Base-by-base conservation (phyloP, 2,113 vertebrate species). In the Marcusenius ussheri region DNA sequence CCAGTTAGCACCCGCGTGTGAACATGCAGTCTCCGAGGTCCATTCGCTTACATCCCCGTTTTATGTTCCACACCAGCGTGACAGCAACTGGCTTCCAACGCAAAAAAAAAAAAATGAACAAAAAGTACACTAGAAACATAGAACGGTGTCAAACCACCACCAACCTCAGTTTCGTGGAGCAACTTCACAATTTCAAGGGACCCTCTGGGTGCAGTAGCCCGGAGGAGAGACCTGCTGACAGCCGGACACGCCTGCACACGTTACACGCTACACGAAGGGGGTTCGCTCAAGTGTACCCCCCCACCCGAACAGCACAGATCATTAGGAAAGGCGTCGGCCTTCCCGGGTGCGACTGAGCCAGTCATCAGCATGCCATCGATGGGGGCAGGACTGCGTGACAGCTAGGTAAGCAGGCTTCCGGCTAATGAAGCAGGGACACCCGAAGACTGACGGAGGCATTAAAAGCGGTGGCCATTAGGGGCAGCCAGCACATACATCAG, bases 371-470 rank as follows among this genome's bases (percentile, higher is more conserved):
- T 74, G n/a, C 35, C 45, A 31, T 27, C 39, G 45, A 86, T 42
- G 21, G 39, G 27, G 83, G 19, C 83, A 89, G 50, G 80, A 46
- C 35, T 56, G 17, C 21, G 70, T 83, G 49, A 51, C 89, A 46
- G 51, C 89, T 24, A 87, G 56, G 35, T 51, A 50, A 74, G 84
- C 83, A 90, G 50, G 53, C 89, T 62, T 47, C n/a, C 51, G 85
- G 84, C 70, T 90, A 90, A 90, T 77, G 89, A 88, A 62, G 84
- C 85, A 77, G 62, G 46, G 45, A 9, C 42, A 15, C 51, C 24
- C 15, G 11, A 53, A n/a, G 80, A n/a, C 42, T 89, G 80, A 85
- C 42, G 56, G 56, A 42, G 56, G n/a, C 89, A 42, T 87, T 90
- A 74, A 87, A 70, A 88, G 27, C 31, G 11, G 35, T 35, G 42